Conservation (phyloP, 2,888 invertebrate species). For the Drosophila paracracens region DNA sequence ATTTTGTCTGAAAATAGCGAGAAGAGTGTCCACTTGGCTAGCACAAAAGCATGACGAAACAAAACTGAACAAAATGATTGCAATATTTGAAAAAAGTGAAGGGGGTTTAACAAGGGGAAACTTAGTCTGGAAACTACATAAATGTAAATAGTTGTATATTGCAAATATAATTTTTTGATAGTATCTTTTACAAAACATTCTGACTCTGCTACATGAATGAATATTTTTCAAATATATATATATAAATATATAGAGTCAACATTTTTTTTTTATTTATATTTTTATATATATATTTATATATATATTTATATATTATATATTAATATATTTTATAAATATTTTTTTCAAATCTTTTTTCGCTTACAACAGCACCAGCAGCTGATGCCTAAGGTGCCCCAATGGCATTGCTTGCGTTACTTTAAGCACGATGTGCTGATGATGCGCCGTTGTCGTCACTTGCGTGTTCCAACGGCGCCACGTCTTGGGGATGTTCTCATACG, state of each 20-base stretch:
- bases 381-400: slow-evolving; percentile 92
- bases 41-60: slow-evolving; percentile 25
- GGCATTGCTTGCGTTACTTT: slow-evolving; percentile 93
- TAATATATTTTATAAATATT: not conserved
- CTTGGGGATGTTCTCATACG: slow-evolving; percentile 75
- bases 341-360: not conserved
- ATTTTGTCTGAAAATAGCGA: slow-evolving; percentile 49
- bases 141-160: not conserved
- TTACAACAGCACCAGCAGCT: slow-evolving; percentile 87
- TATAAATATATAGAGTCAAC: not conserved
- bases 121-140: not conserved
- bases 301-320: not conserved
- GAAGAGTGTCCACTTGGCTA: slow-evolving; percentile 7
- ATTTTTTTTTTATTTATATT: not conserved
- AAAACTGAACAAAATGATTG: slow-evolving; percentile 8
- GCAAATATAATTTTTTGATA: not conserved
- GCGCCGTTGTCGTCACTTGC: slow-evolving; percentile 91
- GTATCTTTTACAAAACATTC: not conserved
- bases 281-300: too few relatives aligned
- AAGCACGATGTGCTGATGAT: slow-evolving; percentile 89
- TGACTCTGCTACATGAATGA: not conserved
- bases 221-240: not conserved
- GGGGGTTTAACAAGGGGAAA: not conserved
- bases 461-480: slow-evolving; percentile 84
- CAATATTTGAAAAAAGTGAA: slow-evolving; percentile 13